Percentiles rank a stretch among this genome's conserved stretches.
Conservation (phyloP, 2,888 invertebrate genomes). For the Oxycera nigricornis region DNA sequence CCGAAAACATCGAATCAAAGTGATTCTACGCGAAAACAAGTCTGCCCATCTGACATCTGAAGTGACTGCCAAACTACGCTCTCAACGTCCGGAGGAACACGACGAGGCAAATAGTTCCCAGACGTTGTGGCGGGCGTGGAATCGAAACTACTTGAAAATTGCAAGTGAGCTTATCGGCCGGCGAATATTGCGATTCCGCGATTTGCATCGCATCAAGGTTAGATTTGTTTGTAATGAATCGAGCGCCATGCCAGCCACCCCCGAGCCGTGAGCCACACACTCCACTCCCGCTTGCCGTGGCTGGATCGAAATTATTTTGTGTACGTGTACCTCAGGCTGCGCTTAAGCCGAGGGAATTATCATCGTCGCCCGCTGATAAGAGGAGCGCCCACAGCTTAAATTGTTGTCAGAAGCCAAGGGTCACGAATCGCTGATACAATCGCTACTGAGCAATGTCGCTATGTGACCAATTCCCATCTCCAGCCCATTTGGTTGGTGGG, state of each 20-base stretch:
- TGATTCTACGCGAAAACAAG: slow-evolving; percentile 14
- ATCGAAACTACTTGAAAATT: background rate
- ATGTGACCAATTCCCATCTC: background rate
- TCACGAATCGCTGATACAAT: background rate
- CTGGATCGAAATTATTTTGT: background rate
- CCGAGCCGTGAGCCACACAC: background rate
- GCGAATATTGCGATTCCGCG: background rate
- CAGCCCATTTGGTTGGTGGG: background rate
- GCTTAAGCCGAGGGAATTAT: background rate
- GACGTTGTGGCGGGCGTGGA: background rate
- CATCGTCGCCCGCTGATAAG: slow-evolving; percentile 4
- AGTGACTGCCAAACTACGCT: background rate
- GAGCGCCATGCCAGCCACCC: background rate
- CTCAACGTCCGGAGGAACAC: background rate
- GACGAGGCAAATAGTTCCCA: slow-evolving; percentile 4
- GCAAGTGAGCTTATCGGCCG: background rate
- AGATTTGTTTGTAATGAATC: slow-evolving; percentile 7
- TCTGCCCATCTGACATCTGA: background rate
- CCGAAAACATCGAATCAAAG: background rate
- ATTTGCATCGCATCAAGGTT: slow-evolving; percentile 16
- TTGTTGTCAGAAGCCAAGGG: slow-evolving; percentile 15
- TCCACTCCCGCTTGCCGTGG: background rate
- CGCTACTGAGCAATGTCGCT: background rate
- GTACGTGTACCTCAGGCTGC: slow-evolving; percentile 23
- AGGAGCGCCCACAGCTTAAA: background rate